A percentile compares a stretch with the other conserved stretches of the same genome.
Evolutionary conservation across 2,797 vertebrate genomes (phyloP).

Genomic region (Tiaroga cobitis): DNA sequence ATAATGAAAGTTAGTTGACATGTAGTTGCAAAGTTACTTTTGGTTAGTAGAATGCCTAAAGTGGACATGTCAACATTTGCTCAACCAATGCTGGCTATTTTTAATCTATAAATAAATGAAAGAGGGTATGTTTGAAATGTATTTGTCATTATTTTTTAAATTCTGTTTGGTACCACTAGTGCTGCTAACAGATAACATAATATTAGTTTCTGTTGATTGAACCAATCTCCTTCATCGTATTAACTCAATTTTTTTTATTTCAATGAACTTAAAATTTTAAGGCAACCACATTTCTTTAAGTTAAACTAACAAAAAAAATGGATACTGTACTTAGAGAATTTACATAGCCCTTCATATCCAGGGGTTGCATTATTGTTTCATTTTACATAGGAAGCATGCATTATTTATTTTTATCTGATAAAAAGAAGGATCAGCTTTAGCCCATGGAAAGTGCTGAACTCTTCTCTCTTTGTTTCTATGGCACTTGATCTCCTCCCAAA

Average conservation of each 20-base stretch:
- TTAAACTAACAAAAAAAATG: no score
- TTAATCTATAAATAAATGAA: neutral
- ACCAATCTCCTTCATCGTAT: no score
- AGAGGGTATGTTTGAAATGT: no score
- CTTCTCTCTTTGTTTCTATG: conserved; percentile 29
- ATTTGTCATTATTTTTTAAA: neutral
- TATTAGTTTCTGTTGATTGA: no score
- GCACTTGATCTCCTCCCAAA: conserved; percentile 35
- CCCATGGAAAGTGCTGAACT: conserved; percentile 15
- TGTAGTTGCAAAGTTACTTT: neutral
- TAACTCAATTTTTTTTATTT: no score
- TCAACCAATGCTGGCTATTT: neutral
- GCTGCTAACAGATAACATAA: neutral
- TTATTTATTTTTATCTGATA: neutral
- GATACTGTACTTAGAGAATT: neutral
- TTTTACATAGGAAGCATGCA: conserved; percentile 2
- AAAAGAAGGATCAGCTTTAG: neutral
- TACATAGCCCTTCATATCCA: neutral
- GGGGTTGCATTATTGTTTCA: neutral
- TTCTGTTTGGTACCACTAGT: neutral
- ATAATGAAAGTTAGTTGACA: neutral
- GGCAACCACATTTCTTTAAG: no score
- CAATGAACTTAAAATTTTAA: no score
- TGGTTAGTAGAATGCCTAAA: neutral
- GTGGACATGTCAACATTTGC: neutral